Conservation (phyloP, 2,113 vertebrate species). For the Xiphias gladius region DNA sequence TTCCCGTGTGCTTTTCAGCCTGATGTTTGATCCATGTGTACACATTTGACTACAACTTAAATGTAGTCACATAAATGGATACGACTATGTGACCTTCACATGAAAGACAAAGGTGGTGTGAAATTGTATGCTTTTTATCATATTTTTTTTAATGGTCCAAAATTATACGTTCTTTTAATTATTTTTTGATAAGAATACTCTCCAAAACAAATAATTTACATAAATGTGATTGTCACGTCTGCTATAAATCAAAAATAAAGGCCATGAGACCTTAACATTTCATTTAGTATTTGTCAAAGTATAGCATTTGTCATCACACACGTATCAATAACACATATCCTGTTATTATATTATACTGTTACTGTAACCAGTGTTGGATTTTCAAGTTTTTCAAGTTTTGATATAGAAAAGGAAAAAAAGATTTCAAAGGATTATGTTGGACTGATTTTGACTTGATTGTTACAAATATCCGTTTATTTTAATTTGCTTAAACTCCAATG, state of each 20-base stretch:
- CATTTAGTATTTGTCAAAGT: neutral
- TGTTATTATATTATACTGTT: neutral
- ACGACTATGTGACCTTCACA: neutral
- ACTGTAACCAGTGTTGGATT: neutral
- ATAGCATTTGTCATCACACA: neutral
- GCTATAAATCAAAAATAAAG: neutral
- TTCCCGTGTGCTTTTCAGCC: neutral
- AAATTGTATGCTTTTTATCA: neutral
- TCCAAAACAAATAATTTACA: neutral
- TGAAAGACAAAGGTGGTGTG: neutral
- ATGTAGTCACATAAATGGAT: neutral
- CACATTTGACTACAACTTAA: neutral
- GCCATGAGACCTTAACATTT: neutral
- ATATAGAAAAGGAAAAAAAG: too few species aligned
- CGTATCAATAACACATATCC: neutral
- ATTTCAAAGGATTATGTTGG: neutral
- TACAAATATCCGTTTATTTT: conserved; percentile 2
- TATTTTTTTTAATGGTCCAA: neutral
- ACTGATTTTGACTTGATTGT: conserved; percentile 10
- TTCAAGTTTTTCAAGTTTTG: neutral
- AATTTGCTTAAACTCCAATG: neutral
- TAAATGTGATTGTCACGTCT: neutral
- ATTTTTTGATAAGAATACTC: neutral
- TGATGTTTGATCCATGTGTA: neutral
- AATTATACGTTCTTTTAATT: neutral